Percentiles rank a stretch among this genome's conserved stretches.
These are phyloP conservation scores for Morelia viridis DNA, from an alignment of 2,797 vertebrate species.

Conservation along the genomic window DNA sequence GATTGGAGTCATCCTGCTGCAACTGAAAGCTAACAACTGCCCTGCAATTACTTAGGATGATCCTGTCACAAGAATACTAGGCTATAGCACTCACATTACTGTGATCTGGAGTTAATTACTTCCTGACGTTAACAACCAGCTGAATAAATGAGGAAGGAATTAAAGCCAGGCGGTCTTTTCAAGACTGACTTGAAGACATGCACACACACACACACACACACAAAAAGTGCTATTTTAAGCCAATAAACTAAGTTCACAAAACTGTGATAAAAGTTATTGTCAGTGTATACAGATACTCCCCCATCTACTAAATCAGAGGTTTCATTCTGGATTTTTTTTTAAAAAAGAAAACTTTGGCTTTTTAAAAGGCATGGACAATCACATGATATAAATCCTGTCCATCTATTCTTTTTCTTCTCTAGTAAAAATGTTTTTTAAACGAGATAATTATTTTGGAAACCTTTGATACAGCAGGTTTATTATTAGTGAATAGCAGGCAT, in stretches of 20 bases:
- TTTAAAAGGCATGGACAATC: neutral
- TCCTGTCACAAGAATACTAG: slow-evolving; percentile 13
- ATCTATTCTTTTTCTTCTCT: slow-evolving; percentile 11
- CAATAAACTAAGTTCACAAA: slow-evolving; percentile 12
- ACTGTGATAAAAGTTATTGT: slow-evolving; percentile 31
- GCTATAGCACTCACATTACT: slow-evolving; percentile 24
- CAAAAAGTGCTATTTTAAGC: neutral
- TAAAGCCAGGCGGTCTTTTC: rapidly evolving
- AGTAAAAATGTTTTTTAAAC: neutral
- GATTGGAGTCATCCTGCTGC: rapidly evolving
- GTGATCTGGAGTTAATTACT: slow-evolving; percentile 26
- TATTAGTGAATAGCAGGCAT: neutral
- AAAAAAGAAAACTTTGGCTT: neutral
- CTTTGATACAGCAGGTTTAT: neutral
- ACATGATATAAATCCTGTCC: neutral
- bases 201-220: neutral
- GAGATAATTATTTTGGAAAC: neutral
- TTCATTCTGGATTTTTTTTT: neutral
- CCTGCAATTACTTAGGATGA: neutral
- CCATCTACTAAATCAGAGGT: neutral
- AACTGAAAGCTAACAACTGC: neutral
- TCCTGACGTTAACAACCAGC: slow-evolving; percentile 25
- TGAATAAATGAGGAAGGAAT: neutral
- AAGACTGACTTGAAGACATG: neutral
- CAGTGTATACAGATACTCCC: slow-evolving; percentile 15